These are phyloP conservation scores for Corynorhinus townsendii DNA, from an alignment of 2,113 vertebrate genomes.

Conservation along the genomic window DNA sequence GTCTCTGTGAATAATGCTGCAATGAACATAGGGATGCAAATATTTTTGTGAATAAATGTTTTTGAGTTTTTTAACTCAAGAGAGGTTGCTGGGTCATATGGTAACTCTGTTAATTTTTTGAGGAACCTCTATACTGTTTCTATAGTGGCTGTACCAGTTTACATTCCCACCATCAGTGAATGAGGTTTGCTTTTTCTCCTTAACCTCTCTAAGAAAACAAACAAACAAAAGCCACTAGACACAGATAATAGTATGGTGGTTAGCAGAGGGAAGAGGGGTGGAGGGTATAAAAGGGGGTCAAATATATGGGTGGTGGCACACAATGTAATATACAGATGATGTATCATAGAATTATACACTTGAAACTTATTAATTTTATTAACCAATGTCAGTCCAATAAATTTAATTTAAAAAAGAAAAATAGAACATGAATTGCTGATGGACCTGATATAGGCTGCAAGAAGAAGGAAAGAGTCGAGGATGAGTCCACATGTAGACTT, in stretches of 20 bases:
- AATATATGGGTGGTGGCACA: background rate
- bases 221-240: background rate
- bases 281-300: background rate
- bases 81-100: background rate
- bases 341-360: background rate
- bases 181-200: background rate
- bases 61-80: background rate
- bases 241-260: background rate
- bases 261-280: background rate
- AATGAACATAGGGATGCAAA: background rate
- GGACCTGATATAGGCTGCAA: background rate
- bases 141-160: background rate
- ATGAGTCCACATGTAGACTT: background rate
- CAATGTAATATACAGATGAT: background rate
- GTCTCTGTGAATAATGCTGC: background rate
- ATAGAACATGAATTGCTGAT: background rate
- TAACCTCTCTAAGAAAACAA: background rate
- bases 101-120: background rate
- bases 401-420: background rate
- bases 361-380: background rate
- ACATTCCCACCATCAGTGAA: background rate
- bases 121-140: background rate
- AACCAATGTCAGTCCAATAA: background rate
- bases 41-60: background rate
- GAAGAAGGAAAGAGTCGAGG: background rate